phyloP scores from a whole-genome alignment of 2,888 invertebrate species.

The Meloe dianella region DNA sequence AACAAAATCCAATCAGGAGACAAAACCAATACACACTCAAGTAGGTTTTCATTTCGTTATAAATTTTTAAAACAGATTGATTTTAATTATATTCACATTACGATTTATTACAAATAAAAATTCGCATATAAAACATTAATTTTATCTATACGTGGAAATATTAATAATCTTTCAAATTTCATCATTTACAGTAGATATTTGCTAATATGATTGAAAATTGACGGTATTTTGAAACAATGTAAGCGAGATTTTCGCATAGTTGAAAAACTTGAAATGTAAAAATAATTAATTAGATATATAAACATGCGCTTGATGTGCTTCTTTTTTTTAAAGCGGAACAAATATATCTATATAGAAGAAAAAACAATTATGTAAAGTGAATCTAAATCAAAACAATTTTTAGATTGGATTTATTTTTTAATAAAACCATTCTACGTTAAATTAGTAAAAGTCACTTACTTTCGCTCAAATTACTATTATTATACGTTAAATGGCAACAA shows the following conservation, averaged over 20 bases:
- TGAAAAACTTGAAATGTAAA: neutral
- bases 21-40: neutral
- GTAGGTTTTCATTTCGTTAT: neutral
- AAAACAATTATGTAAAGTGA: neutral
- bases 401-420: neutral
- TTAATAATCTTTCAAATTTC: conserved; percentile 4
- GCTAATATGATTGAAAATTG: neutral
- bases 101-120: conserved; percentile 3
- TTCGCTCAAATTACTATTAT: neutral
- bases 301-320: neutral
- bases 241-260: neutral
- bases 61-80: no score
- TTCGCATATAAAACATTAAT: neutral
- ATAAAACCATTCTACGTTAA: neutral
- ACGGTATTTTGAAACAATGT: neutral
- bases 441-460: neutral
- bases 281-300: neutral
- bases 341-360: no score
- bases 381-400: neutral
- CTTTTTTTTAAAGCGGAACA: neutral
- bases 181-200: no score
- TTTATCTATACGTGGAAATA: neutral
- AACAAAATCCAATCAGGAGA: conserved; percentile 1
- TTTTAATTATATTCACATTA: conserved; percentile 1
- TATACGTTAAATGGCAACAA: neutral